Percentiles rank a stretch among this genome's conserved stretches.
These are phyloP conservation scores for Panulirus ornatus DNA, from an alignment of 1,140 invertebrate species.

Conservation along the genomic window DNA sequence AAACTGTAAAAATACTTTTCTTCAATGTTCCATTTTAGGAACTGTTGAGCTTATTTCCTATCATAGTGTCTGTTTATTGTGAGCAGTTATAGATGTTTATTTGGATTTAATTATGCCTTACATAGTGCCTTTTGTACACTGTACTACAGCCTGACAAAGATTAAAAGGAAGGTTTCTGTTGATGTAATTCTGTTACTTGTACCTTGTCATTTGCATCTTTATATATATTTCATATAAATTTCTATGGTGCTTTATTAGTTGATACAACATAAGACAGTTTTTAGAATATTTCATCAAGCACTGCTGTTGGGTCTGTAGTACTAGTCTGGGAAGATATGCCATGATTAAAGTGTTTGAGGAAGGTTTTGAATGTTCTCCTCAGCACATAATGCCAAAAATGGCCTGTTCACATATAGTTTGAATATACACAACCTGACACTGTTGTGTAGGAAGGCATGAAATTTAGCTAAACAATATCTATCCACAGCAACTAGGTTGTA, in stretches of 20 bases:
- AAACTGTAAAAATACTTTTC: not conserved
- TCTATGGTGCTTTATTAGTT: not conserved
- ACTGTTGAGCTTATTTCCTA: not conserved
- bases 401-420: too few species aligned
- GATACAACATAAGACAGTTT: not conserved
- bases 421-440: too few species aligned
- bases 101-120: conserved; percentile 70
- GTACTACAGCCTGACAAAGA: conserved; percentile 67
- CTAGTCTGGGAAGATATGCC: too few species aligned
- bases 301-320: not conserved
- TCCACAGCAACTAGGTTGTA: too few species aligned
- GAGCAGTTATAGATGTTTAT: conserved; percentile 48
- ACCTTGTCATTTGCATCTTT: not conserved
- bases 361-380: too few species aligned
- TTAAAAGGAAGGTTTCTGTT: conserved; percentile 69
- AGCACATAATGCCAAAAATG: too few species aligned
- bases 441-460: too few species aligned
- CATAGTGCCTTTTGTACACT: conserved; percentile 70
- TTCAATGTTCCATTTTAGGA: conserved; percentile 7
- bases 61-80: conserved; percentile 24
- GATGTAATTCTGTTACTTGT: conserved; percentile 27
- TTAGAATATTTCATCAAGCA: not conserved
- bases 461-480: too few species aligned
- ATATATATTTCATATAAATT: not conserved
- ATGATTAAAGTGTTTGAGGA: too few species aligned